Conservation (phyloP, 1,140 invertebrate species). For the Euborellia annulipes region DNA sequence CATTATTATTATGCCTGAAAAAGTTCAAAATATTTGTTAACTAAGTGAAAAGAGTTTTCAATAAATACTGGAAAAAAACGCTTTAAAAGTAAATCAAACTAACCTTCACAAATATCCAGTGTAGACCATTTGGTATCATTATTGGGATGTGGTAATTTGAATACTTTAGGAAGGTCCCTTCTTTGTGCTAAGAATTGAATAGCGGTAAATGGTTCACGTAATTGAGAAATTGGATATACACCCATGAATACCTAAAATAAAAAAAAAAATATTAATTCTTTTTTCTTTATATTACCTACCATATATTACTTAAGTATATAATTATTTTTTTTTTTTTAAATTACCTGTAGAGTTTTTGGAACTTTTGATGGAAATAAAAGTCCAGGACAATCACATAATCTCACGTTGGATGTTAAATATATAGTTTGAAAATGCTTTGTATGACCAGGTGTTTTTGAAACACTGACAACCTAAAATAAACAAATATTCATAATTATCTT, state of each 20-base stretch:
- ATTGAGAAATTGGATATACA: slow-evolving; percentile 85
- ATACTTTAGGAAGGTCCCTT: slow-evolving; percentile 53
- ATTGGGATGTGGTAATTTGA: slow-evolving; percentile 62
- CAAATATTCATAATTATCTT: not conserved
- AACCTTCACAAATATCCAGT: slow-evolving; percentile 77
- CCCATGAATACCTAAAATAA: slow-evolving; percentile 54
- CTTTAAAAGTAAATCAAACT: slow-evolving; percentile 5
- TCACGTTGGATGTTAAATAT: slow-evolving; percentile 68
- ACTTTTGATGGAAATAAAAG: slow-evolving; percentile 86
- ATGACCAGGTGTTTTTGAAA: slow-evolving; percentile 86
- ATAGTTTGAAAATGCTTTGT: slow-evolving; percentile 98
- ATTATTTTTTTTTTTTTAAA: too few species aligned
- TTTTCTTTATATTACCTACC: too few species aligned
- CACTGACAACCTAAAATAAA: slow-evolving; percentile 63
- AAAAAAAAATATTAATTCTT: too few species aligned
- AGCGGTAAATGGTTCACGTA: slow-evolving; percentile 75
- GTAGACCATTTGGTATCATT: slow-evolving; percentile 68
- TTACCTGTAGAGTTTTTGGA: slow-evolving; percentile 70
- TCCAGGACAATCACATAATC: slow-evolving; percentile 88
- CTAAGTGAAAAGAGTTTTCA: too few species aligned
- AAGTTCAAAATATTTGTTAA: too few species aligned
- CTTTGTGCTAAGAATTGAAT: slow-evolving; percentile 68
- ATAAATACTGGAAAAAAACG: too few species aligned
- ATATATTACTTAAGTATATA: too few species aligned
- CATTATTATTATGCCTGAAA: too few species aligned